phyloP scores from a whole-genome alignment of 2,888 invertebrate species.

The Psylliodes chrysocephalus region DNA sequence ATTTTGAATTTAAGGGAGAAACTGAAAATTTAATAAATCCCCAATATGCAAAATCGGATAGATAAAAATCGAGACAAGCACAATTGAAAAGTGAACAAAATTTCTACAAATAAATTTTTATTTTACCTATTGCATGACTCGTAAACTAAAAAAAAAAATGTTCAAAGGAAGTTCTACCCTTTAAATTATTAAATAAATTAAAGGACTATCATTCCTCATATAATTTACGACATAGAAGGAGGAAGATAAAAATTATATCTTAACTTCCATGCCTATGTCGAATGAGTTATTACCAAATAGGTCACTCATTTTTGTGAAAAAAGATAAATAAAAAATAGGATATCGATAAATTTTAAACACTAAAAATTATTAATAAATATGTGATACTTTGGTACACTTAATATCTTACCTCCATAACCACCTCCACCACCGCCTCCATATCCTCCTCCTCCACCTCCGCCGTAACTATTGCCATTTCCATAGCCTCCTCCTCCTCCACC shows the following conservation, averaged over 20 bases:
- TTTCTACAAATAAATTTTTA: no score
- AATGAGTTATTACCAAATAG: not conserved
- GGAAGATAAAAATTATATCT: slow-evolving; percentile 49
- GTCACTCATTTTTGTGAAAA: not conserved
- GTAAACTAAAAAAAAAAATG: slow-evolving; percentile 48
- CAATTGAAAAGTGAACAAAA: no score
- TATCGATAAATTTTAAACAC: not conserved
- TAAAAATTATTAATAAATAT: no score
- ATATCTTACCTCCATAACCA: not conserved
- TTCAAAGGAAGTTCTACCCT: slow-evolving; percentile 60
- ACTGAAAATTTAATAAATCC: no score
- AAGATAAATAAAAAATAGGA: not conserved
- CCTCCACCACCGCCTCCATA: not conserved
- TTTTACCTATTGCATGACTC: no score
- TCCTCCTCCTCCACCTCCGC: not conserved
- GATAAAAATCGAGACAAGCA: no score
- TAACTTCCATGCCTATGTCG: slow-evolving; percentile 62
- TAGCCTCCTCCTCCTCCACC: not conserved
- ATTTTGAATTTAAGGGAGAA: no score
- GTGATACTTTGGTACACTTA: not conserved
- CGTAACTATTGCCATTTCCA: not conserved
- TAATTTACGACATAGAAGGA: slow-evolving; percentile 61
- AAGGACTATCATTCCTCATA: slow-evolving; percentile 61
- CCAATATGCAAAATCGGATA: no score
- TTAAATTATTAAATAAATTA: slow-evolving; percentile 53